Percentiles rank a stretch among this genome's conserved stretches.
Conservation (phyloP, 2,797 vertebrate species). For the Pseudochirops corinnae region DNA sequence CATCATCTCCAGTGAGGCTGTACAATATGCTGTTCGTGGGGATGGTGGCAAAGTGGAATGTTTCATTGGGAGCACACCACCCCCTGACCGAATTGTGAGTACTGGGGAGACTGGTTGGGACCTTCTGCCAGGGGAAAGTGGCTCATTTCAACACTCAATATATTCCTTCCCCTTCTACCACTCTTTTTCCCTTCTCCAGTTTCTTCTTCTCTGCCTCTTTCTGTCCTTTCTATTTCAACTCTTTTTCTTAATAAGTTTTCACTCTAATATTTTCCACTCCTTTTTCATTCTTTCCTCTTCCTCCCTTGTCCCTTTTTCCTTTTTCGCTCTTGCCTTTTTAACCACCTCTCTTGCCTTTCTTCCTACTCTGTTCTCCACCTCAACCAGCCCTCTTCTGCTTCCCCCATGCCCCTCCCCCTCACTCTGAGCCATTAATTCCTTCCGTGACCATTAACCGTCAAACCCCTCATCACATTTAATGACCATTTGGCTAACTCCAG, state of each 20-base stretch:
- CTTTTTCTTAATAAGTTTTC: not conserved
- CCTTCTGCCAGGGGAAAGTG: not conserved
- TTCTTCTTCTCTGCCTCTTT: not conserved
- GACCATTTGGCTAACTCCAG: constrained; percentile 76
- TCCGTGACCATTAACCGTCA: constrained; percentile 71
- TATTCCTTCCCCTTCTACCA: not conserved
- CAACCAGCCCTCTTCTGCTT: not conserved
- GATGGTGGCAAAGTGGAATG: constrained; percentile 95
- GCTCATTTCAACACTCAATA: not conserved
- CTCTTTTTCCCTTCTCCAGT: not conserved
- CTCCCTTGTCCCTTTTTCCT: not conserved
- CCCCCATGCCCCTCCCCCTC: not conserved
- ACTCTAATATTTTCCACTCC: not conserved
- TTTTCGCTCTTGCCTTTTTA: not conserved
- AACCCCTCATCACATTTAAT: constrained; percentile 80
- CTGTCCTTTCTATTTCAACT: not conserved
- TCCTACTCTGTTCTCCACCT: constrained; percentile 22
- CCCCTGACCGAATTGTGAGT: constrained; percentile 97
- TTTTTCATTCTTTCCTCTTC: not conserved
- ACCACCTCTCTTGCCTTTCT: not conserved
- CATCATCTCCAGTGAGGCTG: constrained; percentile 94
- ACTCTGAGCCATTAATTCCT: constrained; percentile 72
- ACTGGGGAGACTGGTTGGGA: not conserved
- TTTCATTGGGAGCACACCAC: constrained; percentile 96
- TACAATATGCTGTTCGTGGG: constrained; percentile 92